Base-by-base conservation (phyloP, 1,140 invertebrate genomes). In the Aphaenogaster ashmeadi region DNA sequence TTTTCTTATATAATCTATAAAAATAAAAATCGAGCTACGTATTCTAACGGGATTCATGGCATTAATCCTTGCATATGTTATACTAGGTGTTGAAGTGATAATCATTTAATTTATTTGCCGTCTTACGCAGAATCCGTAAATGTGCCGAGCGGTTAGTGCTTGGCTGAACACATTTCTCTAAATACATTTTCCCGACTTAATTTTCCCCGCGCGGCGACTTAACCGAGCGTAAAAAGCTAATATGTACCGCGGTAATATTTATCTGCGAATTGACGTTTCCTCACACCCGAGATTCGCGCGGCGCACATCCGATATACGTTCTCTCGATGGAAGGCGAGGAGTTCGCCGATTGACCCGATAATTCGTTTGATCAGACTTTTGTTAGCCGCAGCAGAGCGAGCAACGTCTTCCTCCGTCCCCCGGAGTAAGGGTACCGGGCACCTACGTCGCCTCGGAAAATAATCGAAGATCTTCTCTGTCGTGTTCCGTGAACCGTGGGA, bases 401-500 rank as follows among this genome's bases (percentile, higher is more conserved):
- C 79, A 56, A 71, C n/a, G 47, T 38, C 50, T 71, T 66, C 3
- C 38, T 79, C 47, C 8, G 36, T 44, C 58, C 36, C 36, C 41
- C 56, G 75, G 38, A 60, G 38, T 11, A 44, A 56, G 21, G 13
- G 33, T 11, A 41, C 41, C 33, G 9, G 7, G 21, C 47, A 71
- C 8, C 60, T 66, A 47, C 60, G 54, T 9, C 47, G 78, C 33
- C 41, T 56, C 38, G 66, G 36, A 72, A 81, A 81, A 62, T 81
- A 81, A 81, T 72, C 79, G 79, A 81, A 44, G 64, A n/a, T 81
- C 64, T 71, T 56, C 27, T 67, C 64, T 44, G 52, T 41, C 79
- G 47, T 58, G 79, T 69, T 41, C 78, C 62, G 33, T 47, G 62
- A 80, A 80, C 41, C 62, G 27, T 69, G 15, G 78, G 58, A 71